A percentile compares a stretch with the other conserved stretches of the same genome.
These are phyloP conservation scores for Spinus pinus DNA, from an alignment of 2,797 vertebrate species.

Conservation along the genomic window DNA sequence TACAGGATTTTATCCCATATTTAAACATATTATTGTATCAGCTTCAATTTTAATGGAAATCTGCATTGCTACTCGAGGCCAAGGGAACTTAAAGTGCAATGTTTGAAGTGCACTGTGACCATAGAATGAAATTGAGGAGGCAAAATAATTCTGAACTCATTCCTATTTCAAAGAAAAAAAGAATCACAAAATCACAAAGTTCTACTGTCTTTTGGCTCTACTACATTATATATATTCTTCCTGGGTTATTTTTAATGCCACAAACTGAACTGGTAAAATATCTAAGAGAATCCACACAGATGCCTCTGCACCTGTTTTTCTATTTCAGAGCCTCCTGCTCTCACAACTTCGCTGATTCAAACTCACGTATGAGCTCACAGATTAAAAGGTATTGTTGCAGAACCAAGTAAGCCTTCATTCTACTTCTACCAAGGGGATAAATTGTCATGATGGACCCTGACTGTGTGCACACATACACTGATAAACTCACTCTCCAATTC, in stretches of 20 bases:
- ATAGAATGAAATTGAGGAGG: background rate
- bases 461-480: background rate
- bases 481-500: background rate
- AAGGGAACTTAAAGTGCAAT: background rate
- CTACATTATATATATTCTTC: background rate
- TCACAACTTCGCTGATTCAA: background rate
- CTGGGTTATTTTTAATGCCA: constrained; percentile 1
- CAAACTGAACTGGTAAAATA: background rate
- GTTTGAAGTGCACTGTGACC: background rate
- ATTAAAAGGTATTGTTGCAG: background rate
- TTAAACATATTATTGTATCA: constrained; percentile 17
- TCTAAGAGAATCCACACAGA: background rate
- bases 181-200: background rate
- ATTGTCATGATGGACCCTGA: background rate
- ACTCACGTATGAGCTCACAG: background rate
- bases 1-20: background rate
- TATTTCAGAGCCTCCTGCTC: background rate
- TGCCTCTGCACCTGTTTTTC: background rate
- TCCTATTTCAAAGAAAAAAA: background rate
- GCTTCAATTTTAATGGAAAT: background rate
- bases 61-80: background rate
- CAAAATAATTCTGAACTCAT: background rate
- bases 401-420: background rate
- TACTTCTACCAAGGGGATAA: background rate
- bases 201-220: background rate